Percentiles rank a stretch among this genome's conserved stretches.
phyloP scores from a whole-genome alignment of 1,140 invertebrate species.

The Magallana ariakensis region DNA sequence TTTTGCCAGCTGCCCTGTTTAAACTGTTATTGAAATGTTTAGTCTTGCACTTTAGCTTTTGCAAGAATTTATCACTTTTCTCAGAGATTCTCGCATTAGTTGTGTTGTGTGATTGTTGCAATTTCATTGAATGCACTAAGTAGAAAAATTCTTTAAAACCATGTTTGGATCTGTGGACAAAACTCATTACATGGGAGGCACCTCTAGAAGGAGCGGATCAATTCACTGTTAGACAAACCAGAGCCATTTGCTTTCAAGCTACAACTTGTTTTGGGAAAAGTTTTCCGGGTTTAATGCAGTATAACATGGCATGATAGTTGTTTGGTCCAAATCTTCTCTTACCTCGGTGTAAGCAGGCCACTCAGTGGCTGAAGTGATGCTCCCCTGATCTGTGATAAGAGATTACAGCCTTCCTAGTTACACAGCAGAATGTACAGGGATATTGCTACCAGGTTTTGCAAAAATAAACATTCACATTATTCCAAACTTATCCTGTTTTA shows the following conservation, averaged over 20 bases:
- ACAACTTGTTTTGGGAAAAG: background rate
- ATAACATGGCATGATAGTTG: conserved; percentile 28
- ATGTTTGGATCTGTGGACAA: background rate
- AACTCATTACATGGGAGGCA: background rate
- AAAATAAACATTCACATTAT: conserved; percentile 27
- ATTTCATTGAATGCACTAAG: background rate
- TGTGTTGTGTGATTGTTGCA: background rate
- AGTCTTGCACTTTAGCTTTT: background rate
- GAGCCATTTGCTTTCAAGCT: background rate
- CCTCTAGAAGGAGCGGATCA: background rate
- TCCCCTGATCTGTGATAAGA: background rate
- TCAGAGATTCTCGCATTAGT: background rate
- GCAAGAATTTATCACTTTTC: background rate
- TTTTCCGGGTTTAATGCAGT: conserved; percentile 11
- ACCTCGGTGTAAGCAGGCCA: background rate
- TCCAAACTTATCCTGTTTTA: conserved; percentile 32
- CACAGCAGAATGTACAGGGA: background rate
- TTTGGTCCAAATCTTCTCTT: conserved; percentile 10
- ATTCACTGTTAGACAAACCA: background rate
- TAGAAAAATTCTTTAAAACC: background rate
- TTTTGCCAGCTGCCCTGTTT: too few relatives aligned
- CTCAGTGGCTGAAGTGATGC: background rate
- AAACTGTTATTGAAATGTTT: too few relatives aligned
- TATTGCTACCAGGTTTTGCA: conserved; percentile 8
- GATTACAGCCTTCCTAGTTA: background rate